Percentiles rank a stretch among this genome's conserved stretches.
phyloP scores from a whole-genome alignment of 1,140 invertebrate species.

The Melanaphis sacchari region DNA sequence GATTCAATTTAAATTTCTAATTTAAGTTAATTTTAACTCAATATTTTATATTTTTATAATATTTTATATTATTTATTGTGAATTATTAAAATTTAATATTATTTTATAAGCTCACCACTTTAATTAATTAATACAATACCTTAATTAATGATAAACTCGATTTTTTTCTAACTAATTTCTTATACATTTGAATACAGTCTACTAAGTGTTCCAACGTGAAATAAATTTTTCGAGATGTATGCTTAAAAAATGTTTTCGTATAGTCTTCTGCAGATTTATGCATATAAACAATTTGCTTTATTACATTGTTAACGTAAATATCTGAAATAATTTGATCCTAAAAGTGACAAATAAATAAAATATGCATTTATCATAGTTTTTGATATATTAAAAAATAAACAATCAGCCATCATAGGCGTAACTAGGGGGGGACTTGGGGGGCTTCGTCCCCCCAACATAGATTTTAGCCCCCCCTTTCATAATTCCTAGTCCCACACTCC shows the following conservation, averaged over 20 bases:
- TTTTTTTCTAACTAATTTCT: slow-evolving; percentile 75
- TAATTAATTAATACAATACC: slow-evolving; percentile 62
- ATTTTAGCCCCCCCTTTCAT: too few species aligned
- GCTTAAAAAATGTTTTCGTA: slow-evolving; percentile 73
- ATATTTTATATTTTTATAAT: neutral
- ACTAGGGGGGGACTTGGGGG: too few species aligned
- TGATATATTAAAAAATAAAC: neutral
- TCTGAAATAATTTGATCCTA: slow-evolving; percentile 65
- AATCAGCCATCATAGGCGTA: too few species aligned
- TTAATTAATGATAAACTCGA: slow-evolving; percentile 72
- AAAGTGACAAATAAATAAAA: neutral
- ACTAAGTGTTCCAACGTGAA: slow-evolving; percentile 91
- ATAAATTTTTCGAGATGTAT: slow-evolving; percentile 79
- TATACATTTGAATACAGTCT: slow-evolving; percentile 82
- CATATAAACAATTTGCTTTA: slow-evolving; percentile 83
- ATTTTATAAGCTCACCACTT: neutral
- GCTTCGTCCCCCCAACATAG: too few species aligned
- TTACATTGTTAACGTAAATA: slow-evolving; percentile 72
- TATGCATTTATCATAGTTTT: neutral
- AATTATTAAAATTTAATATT: neutral
- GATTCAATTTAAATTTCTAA: neutral
- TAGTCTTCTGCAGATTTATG: slow-evolving; percentile 77
- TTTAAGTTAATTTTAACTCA: neutral
- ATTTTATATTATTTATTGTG: neutral
- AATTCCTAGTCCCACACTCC: too few species aligned